Percentiles rank a stretch among this genome's conserved stretches.
phyloP scores from a whole-genome alignment of 2,888 invertebrate genomes.

The Aricia artaxerxes region DNA sequence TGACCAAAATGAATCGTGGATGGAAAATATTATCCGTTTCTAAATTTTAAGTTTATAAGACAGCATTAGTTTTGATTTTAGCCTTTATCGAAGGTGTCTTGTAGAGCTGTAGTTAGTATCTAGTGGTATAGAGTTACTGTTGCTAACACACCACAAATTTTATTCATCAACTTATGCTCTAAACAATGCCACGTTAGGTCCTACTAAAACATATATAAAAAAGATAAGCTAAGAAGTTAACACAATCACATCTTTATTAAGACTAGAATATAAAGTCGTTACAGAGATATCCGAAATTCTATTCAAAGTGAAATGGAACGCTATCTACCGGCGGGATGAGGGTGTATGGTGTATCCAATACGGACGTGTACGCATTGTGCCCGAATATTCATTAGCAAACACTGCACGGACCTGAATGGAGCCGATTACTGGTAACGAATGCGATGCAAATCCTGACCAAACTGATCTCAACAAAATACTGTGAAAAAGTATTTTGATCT shows the following conservation, averaged over 20 bases:
- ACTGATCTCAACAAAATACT: not conserved
- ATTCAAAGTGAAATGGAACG: not conserved
- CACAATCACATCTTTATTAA: not conserved
- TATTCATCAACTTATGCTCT: too few species aligned
- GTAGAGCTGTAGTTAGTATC: too few species aligned
- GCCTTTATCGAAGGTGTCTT: too few species aligned
- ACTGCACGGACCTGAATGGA: constrained; percentile 41
- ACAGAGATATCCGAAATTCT: not conserved
- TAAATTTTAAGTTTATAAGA: too few species aligned
- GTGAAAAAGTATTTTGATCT: not conserved
- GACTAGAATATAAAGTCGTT: not conserved
- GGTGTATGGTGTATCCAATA: constrained; percentile 38
- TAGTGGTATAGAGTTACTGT: too few species aligned
- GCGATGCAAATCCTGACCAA: constrained; percentile 1
- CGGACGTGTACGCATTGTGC: constrained; percentile 35
- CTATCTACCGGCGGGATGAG: constrained; percentile 32
- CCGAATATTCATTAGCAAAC: constrained; percentile 47
- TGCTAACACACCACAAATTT: too few species aligned
- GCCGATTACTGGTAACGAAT: constrained; percentile 40
- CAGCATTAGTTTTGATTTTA: too few species aligned
- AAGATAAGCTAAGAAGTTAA: too few species aligned
- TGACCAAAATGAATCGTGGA: too few species aligned
- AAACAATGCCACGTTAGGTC: too few species aligned
- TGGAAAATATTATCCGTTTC: too few species aligned
- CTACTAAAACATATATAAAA: too few species aligned